Base-by-base conservation (phyloP, 2,113 vertebrate genomes). In the Notarius lentiginosus region DNA sequence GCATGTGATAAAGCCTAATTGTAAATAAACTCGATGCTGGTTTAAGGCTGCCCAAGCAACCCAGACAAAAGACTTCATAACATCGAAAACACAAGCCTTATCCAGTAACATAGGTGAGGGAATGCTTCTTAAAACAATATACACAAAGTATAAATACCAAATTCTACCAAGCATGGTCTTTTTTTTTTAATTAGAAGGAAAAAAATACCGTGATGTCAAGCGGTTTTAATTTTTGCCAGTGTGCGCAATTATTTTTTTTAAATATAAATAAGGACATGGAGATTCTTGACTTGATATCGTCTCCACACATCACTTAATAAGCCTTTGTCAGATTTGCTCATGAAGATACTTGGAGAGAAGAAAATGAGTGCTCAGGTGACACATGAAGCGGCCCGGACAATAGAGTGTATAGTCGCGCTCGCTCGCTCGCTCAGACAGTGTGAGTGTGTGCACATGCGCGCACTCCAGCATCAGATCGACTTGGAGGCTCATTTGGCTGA, bases 401-500 rank as follows among this genome's bases (percentile, higher is more conserved):
- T n/a, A 58, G 53, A 30, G 51, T 41, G 41, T 41, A 41, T 41
- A 41, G 41, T 41, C 34, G 2, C 34, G 34, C 34, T 41, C 4
- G 4, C 41, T 0, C 41, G 41, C 41, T 4, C 4, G 41, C 41
- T 6, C 7, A 41, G 2, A 41, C 15, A 7, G 24, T 15, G 49
- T 17, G 5, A 7, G 22, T 22, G 47, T 12, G 72, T 24, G 27
- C 22, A 17, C 20, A 41, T 49, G 27, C 30, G 20, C 56, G 17
- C 41, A 41, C 41, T 41, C 41, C 41, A 41, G 41, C 41, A 41
- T 41, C 41, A 61, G 79, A 72, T 41, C 73, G 30, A 76, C 86
- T 84, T 79, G 5, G 89, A 41, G 63, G 79, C 87, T 84, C 86
- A 65, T 79, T n/a, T 84, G 66, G 27, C 63, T 51, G 72, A 75